Conservation (phyloP, 2,113 vertebrate genomes). For the Manacus vitellinus region DNA sequence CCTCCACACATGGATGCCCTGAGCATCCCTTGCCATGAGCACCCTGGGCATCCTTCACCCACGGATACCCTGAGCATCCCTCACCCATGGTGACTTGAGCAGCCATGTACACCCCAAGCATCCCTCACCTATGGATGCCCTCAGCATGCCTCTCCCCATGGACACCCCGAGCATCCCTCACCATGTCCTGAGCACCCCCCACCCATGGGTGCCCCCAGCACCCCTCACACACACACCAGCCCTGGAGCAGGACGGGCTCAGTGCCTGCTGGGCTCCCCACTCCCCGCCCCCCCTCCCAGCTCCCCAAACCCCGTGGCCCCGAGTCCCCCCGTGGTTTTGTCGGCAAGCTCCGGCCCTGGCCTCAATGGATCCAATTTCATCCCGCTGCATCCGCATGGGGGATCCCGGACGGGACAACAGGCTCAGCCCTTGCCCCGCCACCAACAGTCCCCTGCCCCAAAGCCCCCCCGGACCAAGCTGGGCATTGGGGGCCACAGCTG, state of each 20-base stretch:
- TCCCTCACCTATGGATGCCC: background rate
- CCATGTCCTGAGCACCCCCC: background rate
- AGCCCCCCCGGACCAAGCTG: background rate
- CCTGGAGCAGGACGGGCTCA: background rate
- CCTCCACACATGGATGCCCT: rapidly evolving
- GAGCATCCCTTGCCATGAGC: background rate
- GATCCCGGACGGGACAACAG: slow-evolving; percentile 60
- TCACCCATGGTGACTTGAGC: background rate
- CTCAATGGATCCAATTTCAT: slow-evolving; percentile 78
- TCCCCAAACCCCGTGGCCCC: background rate
- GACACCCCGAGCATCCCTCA: too few species aligned
- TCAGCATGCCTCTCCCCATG: rapidly evolving
- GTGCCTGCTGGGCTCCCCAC: rapidly evolving
- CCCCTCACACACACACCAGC: rapidly evolving
- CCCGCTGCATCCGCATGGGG: slow-evolving; percentile 25
- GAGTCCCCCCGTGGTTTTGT: slow-evolving; percentile 64
- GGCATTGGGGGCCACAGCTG: background rate
- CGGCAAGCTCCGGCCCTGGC: slow-evolving; percentile 65
- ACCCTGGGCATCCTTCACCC: background rate
- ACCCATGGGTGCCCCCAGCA: background rate
- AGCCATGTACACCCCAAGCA: background rate
- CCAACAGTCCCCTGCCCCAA: background rate
- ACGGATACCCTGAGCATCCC: background rate
- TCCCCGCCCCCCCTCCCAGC: background rate
- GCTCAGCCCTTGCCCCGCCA: background rate